Conservation (phyloP, 2,888 invertebrate species). For the Perizoma flavofasciatum region DNA sequence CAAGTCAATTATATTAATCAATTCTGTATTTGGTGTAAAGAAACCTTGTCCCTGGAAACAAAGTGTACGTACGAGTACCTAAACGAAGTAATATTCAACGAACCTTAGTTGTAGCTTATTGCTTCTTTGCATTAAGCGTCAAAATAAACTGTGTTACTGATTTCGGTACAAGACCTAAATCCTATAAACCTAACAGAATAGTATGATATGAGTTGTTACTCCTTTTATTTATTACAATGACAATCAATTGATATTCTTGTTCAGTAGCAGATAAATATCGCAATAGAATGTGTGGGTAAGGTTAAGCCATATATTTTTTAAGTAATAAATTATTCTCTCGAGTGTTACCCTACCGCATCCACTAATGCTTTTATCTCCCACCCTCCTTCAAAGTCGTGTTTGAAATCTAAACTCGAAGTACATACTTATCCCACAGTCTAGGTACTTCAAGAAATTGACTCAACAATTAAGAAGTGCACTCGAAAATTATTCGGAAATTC, state of each 20-base stretch:
- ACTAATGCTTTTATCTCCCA: slow-evolving; percentile 22
- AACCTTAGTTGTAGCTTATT: too few species aligned
- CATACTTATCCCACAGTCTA: not conserved
- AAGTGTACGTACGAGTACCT: too few species aligned
- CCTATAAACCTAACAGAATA: too few species aligned
- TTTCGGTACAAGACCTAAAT: too few species aligned
- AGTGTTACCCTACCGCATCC: slow-evolving; percentile 23
- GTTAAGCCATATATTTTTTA: slow-evolving; percentile 29
- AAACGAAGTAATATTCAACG: too few species aligned
- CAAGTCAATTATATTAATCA: too few species aligned
- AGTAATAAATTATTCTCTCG: slow-evolving; percentile 34
- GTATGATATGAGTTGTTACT: not conserved
- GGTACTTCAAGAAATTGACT: too few species aligned
- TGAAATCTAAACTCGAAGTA: slow-evolving; percentile 21
- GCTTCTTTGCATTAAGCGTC: not conserved
- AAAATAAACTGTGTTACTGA: not conserved
- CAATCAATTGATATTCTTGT: slow-evolving; percentile 42
- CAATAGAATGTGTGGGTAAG: slow-evolving; percentile 12
- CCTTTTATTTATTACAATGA: slow-evolving; percentile 16
- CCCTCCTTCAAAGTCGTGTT: slow-evolving; percentile 24
- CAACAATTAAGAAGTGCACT: too few species aligned
- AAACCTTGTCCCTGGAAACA: too few species aligned
- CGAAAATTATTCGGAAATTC: too few species aligned
- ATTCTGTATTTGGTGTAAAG: too few species aligned
- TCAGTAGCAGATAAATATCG: slow-evolving; percentile 24